These are phyloP conservation scores for Chionomys nivalis DNA, from an alignment of 2,113 vertebrate genomes.

Conservation along the genomic window DNA sequence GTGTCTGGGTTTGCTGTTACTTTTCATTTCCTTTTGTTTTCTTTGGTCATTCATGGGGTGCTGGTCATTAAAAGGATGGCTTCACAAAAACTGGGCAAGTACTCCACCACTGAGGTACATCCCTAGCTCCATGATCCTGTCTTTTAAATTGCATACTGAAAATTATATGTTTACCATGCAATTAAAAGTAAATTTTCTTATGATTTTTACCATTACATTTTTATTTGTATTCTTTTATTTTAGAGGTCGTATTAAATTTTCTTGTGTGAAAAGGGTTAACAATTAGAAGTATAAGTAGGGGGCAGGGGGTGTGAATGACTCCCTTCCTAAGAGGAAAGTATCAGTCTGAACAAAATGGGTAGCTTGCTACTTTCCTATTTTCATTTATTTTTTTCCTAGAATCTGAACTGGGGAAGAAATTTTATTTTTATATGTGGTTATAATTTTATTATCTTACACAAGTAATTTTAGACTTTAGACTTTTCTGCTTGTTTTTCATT, in stretches of 20 bases:
- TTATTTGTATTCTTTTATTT: neutral
- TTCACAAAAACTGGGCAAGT: neutral
- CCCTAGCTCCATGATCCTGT: neutral
- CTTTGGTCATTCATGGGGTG: neutral
- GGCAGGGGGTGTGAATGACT: neutral
- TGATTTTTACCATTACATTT: neutral
- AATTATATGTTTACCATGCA: neutral
- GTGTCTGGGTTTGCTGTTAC: neutral
- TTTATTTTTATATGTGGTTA: neutral
- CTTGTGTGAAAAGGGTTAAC: neutral
- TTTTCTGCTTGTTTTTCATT: neutral
- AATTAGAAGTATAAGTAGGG: neutral
- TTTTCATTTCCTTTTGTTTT: neutral
- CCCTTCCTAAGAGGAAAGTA: neutral
- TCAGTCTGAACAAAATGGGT: neutral
- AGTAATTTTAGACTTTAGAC: neutral
- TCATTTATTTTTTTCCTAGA: neutral
- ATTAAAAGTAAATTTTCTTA: neutral
- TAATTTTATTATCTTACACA: neutral
- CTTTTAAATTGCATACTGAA: neutral
- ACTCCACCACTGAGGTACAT: neutral
- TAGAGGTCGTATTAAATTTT: neutral
- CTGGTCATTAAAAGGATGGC: neutral
- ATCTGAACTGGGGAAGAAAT: slow-evolving; percentile 14
- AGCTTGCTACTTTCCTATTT: neutral